Conservation (phyloP, 1,140 invertebrate genomes). For the Drosophila trapezifrons region DNA sequence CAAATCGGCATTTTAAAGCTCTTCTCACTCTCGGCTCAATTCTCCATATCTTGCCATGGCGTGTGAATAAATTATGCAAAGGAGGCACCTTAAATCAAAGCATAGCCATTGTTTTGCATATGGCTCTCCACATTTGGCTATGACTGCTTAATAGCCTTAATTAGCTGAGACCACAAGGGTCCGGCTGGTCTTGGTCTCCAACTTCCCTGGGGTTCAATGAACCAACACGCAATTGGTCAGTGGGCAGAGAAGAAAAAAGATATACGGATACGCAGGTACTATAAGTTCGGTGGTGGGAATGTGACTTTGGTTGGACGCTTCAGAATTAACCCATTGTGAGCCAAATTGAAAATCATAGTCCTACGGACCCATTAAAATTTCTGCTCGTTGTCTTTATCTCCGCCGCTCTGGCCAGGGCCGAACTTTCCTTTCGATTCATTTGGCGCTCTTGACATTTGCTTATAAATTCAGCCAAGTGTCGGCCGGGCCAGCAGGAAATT, state of each 20-base stretch:
- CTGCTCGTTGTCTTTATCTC: conserved; percentile 14
- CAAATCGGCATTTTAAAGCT: not conserved
- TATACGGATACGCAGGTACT: conserved; percentile 19
- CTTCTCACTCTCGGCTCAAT: not conserved
- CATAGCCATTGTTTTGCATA: conserved; percentile 64
- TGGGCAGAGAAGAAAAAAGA: conserved; percentile 18
- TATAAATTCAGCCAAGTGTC: conserved; percentile 40
- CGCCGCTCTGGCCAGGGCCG: not conserved
- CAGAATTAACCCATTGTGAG: conserved; percentile 13
- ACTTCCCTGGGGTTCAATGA: conserved; percentile 61
- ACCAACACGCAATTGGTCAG: conserved; percentile 67
- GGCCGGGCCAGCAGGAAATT: conserved; percentile 5
- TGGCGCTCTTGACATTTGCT: conserved; percentile 22
- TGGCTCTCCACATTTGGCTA: conserved; percentile 31
- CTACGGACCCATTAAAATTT: conserved; percentile 8
- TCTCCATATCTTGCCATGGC: not conserved
- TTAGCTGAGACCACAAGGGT: conserved; percentile 38
- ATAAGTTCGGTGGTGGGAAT: conserved; percentile 14
- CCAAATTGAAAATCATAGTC: not conserved
- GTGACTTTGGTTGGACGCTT: too few species aligned
- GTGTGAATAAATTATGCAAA: conserved; percentile 44
- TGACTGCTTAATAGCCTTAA: conserved; percentile 70
- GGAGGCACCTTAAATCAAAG: conserved; percentile 56
- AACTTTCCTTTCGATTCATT: conserved; percentile 48
- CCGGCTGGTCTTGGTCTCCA: conserved; percentile 14